Conservation (phyloP, 2,797 vertebrate species). For the Gadopsis bispinosus region DNA sequence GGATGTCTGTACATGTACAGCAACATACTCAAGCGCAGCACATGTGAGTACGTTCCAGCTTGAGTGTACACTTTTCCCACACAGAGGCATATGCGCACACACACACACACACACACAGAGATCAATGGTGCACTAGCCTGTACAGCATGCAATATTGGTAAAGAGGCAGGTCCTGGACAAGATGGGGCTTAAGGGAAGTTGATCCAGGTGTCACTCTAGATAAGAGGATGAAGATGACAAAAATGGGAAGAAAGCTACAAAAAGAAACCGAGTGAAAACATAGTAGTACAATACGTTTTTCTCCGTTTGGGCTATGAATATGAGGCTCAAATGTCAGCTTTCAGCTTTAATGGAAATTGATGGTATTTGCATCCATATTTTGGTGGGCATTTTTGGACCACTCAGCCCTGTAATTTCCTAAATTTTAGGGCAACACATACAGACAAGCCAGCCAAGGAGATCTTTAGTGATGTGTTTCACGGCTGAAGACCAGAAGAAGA, state of each 20-base stretch:
- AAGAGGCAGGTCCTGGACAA: conserved; percentile 20
- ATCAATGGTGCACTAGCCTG: conserved; percentile 50
- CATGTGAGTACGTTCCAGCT: no score
- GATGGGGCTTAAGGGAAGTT: conserved; percentile 25
- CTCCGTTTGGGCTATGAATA: no score
- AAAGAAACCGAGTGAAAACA: neutral
- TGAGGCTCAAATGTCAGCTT: neutral
- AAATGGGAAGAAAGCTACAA: neutral
- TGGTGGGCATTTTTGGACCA: neutral
- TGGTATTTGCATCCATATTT: neutral
- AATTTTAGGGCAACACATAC: neutral
- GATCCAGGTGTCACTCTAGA: conserved; percentile 31
- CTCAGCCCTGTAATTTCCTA: neutral
- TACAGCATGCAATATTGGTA: conserved; percentile 28
- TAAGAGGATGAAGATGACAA: conserved; percentile 4
- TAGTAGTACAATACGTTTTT: neutral
- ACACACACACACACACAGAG: conserved; percentile 19
- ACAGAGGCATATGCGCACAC: neutral
- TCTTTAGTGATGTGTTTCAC: neutral
- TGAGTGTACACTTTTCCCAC: neutral
- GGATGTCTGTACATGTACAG: conserved; percentile 10
- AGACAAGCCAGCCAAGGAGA: neutral
- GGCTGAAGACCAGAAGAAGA: neutral
- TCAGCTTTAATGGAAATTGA: neutral
- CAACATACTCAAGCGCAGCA: neutral